A percentile compares a stretch with the other conserved stretches of the same genome.
These are phyloP conservation scores for Ochropleura plecta DNA, from an alignment of 2,888 invertebrate genomes.

Conservation along the genomic window DNA sequence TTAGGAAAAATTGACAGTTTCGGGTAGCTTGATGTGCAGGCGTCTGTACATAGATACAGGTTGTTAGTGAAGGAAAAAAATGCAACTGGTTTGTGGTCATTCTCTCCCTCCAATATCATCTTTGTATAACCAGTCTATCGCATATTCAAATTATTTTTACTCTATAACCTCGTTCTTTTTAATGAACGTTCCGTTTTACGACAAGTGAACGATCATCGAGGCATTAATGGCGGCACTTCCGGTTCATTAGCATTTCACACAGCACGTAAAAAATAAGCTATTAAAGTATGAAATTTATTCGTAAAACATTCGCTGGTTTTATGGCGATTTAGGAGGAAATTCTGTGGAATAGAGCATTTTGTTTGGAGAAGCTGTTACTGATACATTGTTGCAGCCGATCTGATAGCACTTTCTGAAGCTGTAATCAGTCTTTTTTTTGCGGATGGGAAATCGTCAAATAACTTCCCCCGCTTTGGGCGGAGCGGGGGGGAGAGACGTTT, in stretches of 20 bases:
- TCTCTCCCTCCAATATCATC: too few species aligned
- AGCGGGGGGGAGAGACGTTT: too few species aligned
- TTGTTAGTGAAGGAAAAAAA: too few species aligned
- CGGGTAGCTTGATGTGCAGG: too few species aligned
- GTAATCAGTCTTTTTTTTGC: neutral
- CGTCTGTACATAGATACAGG: too few species aligned
- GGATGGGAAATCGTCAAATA: too few species aligned
- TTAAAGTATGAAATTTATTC: slow-evolving; percentile 60
- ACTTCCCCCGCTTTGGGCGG: too few species aligned
- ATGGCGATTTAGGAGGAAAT: slow-evolving; percentile 32
- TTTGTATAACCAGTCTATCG: neutral
- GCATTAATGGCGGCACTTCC: slow-evolving; percentile 65
- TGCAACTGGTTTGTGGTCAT: too few species aligned
- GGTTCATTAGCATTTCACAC: slow-evolving; percentile 67
- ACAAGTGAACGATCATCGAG: slow-evolving; percentile 69
- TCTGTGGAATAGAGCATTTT: slow-evolving; percentile 36
- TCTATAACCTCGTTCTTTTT: slow-evolving; percentile 68
- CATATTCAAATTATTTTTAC: slow-evolving; percentile 61
- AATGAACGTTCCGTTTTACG: slow-evolving; percentile 68
- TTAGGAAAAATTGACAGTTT: too few species aligned
- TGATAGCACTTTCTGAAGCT: neutral
- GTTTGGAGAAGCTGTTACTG: slow-evolving; percentile 5
- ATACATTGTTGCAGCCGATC: neutral
- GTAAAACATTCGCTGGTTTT: slow-evolving; percentile 61
- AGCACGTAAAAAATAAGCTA: slow-evolving; percentile 60